Evolutionary conservation across 2,797 vertebrate genomes (phyloP), one percentile per base, ranked within the genome.

Genomic region (Anas georgica): DNA sequence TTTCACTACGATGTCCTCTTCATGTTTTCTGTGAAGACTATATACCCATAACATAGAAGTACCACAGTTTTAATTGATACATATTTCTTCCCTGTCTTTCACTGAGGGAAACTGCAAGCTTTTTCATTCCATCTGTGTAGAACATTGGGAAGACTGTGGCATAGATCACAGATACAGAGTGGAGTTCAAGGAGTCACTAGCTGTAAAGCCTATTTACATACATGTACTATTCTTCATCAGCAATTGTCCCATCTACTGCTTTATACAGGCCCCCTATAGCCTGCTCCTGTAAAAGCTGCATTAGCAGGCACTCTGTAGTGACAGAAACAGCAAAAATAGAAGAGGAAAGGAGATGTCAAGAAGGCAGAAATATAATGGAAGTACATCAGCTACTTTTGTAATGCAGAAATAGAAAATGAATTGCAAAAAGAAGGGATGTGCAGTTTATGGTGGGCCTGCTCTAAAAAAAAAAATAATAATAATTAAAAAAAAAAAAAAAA

Each of bases 91-190:
- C 20, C 4, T 4, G 20, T 33, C 35, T 79, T 80, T 59, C 18
- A 58, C 1, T 2, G 26, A 69, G 7, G 12, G 41, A 37, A 79
- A 52, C 6, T 5, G 20, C 1, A 39, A 4, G 6, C 9, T 29
- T 93, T 86, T 75, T 60, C 17, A 52, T n/a, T 23, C 16, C 28
- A 67, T 8, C 17, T 35, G 5, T 31, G 10, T 25, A 54, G 59
- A 23, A 46, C 11, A 41, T 2, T 10, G 17, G 3, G 10, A 72
- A 54, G 28, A 72, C 2, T 21, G 10, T 45, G 25, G 26, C 29
- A 9, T 9, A 41, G 6, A 22, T 63, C 33, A 62, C 25, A 43
- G 12, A 26, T 0, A 0, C 7, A 21, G 26, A 76, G 35, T 9
- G 31, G 37, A 81, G 48, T 39, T 69, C n/a, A 67, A 63, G 14